phyloP scores from a whole-genome alignment of 2,113 vertebrate species.

The sheep (Ovis aries) region DNA sequence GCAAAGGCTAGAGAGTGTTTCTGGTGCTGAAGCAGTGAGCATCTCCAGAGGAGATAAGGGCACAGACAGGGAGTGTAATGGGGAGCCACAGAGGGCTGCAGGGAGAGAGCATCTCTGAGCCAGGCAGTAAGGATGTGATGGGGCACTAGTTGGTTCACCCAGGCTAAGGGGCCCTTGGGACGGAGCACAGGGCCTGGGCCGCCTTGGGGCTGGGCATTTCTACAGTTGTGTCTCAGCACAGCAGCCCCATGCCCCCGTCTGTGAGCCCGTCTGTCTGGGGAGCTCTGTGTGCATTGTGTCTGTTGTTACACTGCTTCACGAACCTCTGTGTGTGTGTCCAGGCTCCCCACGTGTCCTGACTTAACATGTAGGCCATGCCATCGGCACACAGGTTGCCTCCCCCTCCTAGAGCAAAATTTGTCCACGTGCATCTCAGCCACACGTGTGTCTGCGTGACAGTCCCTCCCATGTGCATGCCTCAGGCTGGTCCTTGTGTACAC shows the following conservation, averaged over 20 bases:
- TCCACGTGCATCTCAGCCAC: not conserved
- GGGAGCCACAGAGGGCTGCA: not conserved
- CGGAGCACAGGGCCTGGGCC: not conserved
- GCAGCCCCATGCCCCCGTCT: slow-evolving; percentile 47
- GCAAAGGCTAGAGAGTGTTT: not conserved
- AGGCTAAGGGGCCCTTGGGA: not conserved
- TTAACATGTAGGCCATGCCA: not conserved
- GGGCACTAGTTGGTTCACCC: not conserved
- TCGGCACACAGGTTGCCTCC: fast-evolving
- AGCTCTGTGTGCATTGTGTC: not conserved
- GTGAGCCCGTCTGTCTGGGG: slow-evolving; percentile 50
- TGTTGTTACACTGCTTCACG: not conserved
- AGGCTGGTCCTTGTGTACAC: not conserved
- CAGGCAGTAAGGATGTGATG: not conserved
- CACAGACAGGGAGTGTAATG: no score
- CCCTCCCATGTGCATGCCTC: not conserved
- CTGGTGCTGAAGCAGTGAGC: not conserved
- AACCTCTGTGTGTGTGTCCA: not conserved
- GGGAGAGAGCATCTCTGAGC: not conserved
- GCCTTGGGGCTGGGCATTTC: not conserved
- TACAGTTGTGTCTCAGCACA: slow-evolving; percentile 20
- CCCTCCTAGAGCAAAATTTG: not conserved
- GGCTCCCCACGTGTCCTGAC: not conserved
- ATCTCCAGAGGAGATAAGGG: not conserved
- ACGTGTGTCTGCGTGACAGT: not conserved